Evolutionary conservation across 1,140 invertebrate genomes (phyloP), one percentile per base, ranked within the genome.

Genomic region (Scaptomyza pallida): DNA sequence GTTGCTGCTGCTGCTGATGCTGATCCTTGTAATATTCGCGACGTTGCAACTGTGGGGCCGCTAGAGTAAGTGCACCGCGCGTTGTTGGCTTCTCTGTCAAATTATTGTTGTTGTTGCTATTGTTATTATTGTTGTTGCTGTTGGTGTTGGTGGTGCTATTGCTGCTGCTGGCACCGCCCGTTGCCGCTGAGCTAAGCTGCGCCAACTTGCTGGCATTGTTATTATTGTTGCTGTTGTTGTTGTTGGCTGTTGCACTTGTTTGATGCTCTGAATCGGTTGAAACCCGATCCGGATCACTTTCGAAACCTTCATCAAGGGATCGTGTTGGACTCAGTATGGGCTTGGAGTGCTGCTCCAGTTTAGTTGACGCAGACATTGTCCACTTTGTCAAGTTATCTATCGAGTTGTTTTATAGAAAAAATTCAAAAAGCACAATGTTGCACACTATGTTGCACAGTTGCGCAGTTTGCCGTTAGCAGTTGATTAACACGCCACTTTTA

Each of bases 281-380:
- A 82, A 91, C 88, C 62, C 91, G 89, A 90, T 91, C 91, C 78
- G 91, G 91, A 91, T 91, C 91, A 89, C 90, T 91, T 91, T 91
- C 91, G 78, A 91, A 91, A 86, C 91, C 91, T 91, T 91, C 91
- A 56, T 91, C 91, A 64, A 91, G 89, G 78, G 91, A 91, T 89
- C 90, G 89, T 65, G 91, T 91, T 80, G 91, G 90, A 77, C 91
- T 91, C 63, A 91, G 78, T 75, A 91, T 91, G 65, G 91, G 91
- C 72, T 91, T 91, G 52, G 89, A 89, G 69, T 90, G 89, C 50
- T 89, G 89, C 72, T 91, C 90, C 79, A 89, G 76, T 91, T 91
- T 91, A 73, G 82, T 91, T 71, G 82, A 75, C 72, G 70, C 73
- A 65, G 81, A 68, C 55, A 71, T 72, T 72, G 62, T 72, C 62